These are phyloP conservation scores for Ephestia elutella DNA, from an alignment of 1,140 invertebrate genomes.

Conservation along the genomic window DNA sequence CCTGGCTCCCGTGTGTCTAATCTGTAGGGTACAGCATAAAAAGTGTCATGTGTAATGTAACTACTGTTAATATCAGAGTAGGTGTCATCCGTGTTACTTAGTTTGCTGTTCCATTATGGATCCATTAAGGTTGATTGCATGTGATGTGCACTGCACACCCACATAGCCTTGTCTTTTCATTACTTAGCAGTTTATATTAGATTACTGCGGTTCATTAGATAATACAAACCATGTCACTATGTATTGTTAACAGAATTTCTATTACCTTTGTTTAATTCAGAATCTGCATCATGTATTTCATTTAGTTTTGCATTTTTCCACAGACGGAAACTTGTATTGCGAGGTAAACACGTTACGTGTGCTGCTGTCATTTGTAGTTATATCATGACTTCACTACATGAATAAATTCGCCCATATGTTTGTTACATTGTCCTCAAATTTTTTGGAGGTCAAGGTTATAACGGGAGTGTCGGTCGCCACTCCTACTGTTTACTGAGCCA, in stretches of 20 bases:
- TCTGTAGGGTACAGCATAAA: too few species aligned
- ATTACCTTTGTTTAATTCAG: too few species aligned
- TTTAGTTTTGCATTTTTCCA: too few species aligned
- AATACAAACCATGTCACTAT: too few species aligned
- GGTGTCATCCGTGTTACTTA: not conserved
- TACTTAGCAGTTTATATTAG: too few species aligned
- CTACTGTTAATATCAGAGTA: not conserved
- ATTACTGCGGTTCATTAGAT: too few species aligned
- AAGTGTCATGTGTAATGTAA: not conserved
- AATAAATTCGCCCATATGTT: conserved; percentile 8
- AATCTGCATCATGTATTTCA: too few species aligned
- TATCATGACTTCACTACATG: not conserved
- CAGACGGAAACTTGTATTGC: not conserved
- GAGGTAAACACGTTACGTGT: not conserved
- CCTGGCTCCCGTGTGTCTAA: too few species aligned
- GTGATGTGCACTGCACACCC: conserved; percentile 1
- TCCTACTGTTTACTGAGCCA: conserved; percentile 53
- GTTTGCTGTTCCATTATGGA: conserved; percentile 4
- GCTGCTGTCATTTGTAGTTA: not conserved
- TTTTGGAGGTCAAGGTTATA: conserved; percentile 46
- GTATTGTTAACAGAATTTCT: too few species aligned
- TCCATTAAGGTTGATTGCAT: conserved; percentile 10
- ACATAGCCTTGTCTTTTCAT: not conserved
- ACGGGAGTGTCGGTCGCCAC: conserved; percentile 33
- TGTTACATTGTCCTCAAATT: conserved; percentile 18